These are phyloP conservation scores for Oryzias javanicus DNA, from an alignment of 2,113 vertebrate genomes.

Conservation along the genomic window DNA sequence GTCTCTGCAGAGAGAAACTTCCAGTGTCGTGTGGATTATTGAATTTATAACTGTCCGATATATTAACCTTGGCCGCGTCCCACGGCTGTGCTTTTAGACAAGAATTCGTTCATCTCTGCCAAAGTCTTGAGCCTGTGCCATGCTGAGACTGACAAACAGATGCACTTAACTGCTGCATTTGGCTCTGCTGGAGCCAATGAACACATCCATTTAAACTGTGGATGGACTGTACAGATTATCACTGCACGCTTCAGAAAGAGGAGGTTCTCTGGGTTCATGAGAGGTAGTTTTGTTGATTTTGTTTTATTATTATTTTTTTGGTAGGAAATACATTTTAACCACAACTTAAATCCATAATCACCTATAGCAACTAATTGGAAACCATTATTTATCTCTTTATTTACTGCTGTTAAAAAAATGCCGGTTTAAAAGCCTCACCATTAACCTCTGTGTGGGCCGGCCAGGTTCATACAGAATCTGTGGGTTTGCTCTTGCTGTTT, in stretches of 20 bases:
- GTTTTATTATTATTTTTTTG: no score
- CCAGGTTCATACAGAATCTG: background rate
- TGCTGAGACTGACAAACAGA: conserved; percentile 29
- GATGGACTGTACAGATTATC: conserved; percentile 6
- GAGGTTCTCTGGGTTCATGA: conserved; percentile 3
- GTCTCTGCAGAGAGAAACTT: conserved; percentile 19
- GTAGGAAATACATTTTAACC: no score
- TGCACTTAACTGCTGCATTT: conserved; percentile 23
- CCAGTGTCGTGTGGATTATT: conserved; percentile 17
- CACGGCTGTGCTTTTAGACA: conserved; percentile 12
- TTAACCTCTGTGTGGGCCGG: background rate
- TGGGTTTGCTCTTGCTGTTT: background rate
- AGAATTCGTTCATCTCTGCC: conserved; percentile 44
- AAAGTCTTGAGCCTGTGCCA: conserved; percentile 31
- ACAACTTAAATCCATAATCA: background rate
- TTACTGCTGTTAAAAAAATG: background rate
- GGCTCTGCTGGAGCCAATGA: conserved; percentile 21
- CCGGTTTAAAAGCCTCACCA: background rate
- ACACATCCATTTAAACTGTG: conserved; percentile 23
- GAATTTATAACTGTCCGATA: conserved; percentile 33
- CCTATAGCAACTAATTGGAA: no score
- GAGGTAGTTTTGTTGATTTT: background rate
- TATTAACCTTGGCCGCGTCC: conserved; percentile 41
- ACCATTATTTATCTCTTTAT: background rate
- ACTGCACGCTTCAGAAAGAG: conserved; percentile 16